A percentile compares a stretch with the other conserved stretches of the same genome.
phyloP scores from a whole-genome alignment of 2,113 vertebrate species.

The Geococcyx californianus region DNA sequence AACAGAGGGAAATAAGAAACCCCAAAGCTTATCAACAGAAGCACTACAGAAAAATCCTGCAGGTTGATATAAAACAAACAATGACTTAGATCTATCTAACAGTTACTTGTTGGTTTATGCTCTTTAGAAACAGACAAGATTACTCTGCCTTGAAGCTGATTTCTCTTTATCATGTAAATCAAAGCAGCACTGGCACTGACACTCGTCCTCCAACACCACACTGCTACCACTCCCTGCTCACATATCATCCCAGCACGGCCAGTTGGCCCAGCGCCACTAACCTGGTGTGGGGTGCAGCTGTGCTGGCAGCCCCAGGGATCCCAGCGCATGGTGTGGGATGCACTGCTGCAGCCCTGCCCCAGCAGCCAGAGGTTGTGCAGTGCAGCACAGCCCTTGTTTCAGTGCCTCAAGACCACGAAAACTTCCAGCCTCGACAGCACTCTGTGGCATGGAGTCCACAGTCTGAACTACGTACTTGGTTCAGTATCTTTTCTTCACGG shows the following conservation, averaged over 20 bases:
- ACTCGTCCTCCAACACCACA: neutral
- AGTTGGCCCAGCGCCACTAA: neutral
- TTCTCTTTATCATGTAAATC: neutral
- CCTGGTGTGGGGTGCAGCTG: fast-evolving
- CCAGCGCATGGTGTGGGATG: fast-evolving
- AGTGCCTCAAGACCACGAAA: neutral
- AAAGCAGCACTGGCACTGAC: neutral
- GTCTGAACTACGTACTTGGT: neutral
- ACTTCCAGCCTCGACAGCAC: neutral
- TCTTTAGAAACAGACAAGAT: neutral
- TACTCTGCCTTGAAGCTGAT: neutral
- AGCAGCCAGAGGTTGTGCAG: fast-evolving
- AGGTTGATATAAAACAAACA: neutral
- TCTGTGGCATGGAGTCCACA: neutral
- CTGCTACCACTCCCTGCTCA: neutral
- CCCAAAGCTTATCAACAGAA: neutral
- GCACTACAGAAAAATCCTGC: neutral
- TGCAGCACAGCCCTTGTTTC: neutral
- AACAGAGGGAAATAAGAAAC: neutral
- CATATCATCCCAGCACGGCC: neutral
- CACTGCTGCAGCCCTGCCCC: neutral
- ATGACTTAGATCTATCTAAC: neutral
- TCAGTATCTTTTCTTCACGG: neutral
- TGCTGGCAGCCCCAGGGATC: neutral
- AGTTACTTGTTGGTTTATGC: neutral